phyloP scores from a whole-genome alignment of 2,113 vertebrate genomes.

The Bettongia penicillata region DNA sequence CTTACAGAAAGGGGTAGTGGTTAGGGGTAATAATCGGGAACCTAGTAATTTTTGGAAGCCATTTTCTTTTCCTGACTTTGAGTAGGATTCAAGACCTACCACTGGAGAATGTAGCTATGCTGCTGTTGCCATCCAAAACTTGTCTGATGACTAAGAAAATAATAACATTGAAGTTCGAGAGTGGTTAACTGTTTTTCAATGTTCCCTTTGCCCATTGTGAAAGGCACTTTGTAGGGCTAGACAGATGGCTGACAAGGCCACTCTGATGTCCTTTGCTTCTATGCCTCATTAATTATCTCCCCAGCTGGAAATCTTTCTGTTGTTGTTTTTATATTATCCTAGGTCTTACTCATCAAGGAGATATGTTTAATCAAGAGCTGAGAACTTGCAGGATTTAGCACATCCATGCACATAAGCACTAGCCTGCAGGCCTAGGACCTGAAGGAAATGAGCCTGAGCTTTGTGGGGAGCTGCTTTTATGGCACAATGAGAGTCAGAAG shows the following conservation, averaged over 20 bases:
- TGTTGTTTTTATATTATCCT: neutral
- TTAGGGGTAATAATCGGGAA: neutral
- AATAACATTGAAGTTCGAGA: conserved; percentile 13
- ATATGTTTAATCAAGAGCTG: conserved; percentile 18
- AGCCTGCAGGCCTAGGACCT: neutral
- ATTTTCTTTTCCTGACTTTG: neutral
- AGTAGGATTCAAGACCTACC: conserved; percentile 11
- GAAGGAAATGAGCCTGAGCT: neutral
- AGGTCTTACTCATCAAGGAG: conserved; percentile 10
- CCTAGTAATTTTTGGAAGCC: neutral
- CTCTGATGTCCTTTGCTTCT: neutral
- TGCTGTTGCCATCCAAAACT: neutral
- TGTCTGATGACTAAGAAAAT: conserved; percentile 8
- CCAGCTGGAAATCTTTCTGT: conserved; percentile 3
- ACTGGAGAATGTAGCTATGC: neutral
- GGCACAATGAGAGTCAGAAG: neutral
- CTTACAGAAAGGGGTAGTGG: conserved; percentile 15
- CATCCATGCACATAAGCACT: neutral
- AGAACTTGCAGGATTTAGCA: neutral
- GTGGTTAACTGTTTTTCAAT: conserved; percentile 4
- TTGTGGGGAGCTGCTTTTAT: conserved; percentile 19
- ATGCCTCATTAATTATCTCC: neutral
- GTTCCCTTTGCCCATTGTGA: neutral
- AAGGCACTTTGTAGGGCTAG: neutral
- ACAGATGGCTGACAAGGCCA: neutral